Percentiles rank a stretch among this genome's conserved stretches.
These are phyloP conservation scores for Argyresthia goedartella DNA, from an alignment of 2,888 invertebrate species.

Conservation along the genomic window DNA sequence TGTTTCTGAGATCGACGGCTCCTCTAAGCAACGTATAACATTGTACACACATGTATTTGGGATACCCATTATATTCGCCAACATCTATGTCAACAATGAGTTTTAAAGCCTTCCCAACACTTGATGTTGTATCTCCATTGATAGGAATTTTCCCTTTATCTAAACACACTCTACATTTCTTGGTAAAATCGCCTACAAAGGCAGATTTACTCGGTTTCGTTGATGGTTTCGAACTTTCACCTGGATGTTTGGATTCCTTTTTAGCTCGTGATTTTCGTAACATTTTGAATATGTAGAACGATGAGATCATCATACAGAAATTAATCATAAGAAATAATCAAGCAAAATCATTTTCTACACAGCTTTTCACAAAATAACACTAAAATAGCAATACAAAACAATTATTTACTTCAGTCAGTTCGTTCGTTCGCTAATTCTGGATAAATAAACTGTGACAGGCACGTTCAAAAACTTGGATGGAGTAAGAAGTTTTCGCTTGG, in stretches of 20 bases:
- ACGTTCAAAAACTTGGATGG: too few relatives aligned
- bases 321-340: too few relatives aligned
- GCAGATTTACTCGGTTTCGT: background rate
- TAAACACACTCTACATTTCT: constrained; percentile 1
- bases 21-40: constrained; percentile 16
- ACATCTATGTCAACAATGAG: constrained; percentile 6
- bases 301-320: too few relatives aligned
- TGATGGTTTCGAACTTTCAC: background rate
- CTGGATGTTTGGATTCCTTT: background rate
- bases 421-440: too few relatives aligned
- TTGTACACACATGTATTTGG: constrained; percentile 20
- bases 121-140: background rate
- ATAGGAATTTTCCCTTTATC: constrained; percentile 1
- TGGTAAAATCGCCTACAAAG: background rate
- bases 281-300: background rate
- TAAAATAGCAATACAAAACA: too few relatives aligned
- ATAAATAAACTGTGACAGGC: too few relatives aligned
- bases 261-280: background rate
- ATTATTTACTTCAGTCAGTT: too few relatives aligned
- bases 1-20: constrained; percentile 18
- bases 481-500: too few relatives aligned
- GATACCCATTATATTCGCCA: constrained; percentile 16
- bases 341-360: too few relatives aligned
- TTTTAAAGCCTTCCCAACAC: background rate
- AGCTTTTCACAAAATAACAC: too few relatives aligned